phyloP scores from a whole-genome alignment of 1,140 invertebrate species.

The Zophobas morio region DNA sequence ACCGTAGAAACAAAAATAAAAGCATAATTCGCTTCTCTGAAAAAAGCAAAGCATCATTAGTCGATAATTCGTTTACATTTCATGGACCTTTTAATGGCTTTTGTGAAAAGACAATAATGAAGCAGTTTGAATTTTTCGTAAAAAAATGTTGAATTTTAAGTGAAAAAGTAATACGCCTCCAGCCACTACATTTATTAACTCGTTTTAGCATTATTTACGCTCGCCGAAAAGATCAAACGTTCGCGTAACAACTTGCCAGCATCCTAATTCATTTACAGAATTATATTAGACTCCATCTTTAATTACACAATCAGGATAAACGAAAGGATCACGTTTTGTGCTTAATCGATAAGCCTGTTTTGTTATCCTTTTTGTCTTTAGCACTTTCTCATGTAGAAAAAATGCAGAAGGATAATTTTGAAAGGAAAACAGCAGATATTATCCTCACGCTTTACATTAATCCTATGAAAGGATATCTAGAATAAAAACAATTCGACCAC shows the following conservation, averaged over 20 bases:
- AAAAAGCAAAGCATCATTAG: not conserved
- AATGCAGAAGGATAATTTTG: too few species aligned
- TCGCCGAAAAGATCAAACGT: slow-evolving; percentile 23
- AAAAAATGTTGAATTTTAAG: not conserved
- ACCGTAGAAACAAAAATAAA: not conserved
- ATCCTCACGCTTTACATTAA: too few species aligned
- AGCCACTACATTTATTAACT: slow-evolving; percentile 10
- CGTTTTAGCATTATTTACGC: slow-evolving; percentile 20
- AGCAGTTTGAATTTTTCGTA: slow-evolving; percentile 4
- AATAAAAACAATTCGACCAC: too few species aligned
- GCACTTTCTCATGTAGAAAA: too few species aligned
- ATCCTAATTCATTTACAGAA: slow-evolving; percentile 18
- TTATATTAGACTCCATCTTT: not conserved
- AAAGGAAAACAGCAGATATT: too few species aligned
- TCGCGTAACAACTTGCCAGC: slow-evolving; percentile 7
- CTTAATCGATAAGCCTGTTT: too few species aligned
- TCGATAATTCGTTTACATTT: not conserved
- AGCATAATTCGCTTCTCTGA: not conserved
- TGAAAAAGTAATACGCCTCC: slow-evolving; percentile 14
- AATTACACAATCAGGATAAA: not conserved
- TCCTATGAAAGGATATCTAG: too few species aligned
- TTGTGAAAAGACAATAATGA: slow-evolving; percentile 2
- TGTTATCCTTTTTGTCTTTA: too few species aligned
- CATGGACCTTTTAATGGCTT: slow-evolving; percentile 12
- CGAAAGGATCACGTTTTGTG: too few species aligned